Evolutionary conservation across 2,888 invertebrate genomes (phyloP).

Genomic region (Alsophila aescularia): DNA sequence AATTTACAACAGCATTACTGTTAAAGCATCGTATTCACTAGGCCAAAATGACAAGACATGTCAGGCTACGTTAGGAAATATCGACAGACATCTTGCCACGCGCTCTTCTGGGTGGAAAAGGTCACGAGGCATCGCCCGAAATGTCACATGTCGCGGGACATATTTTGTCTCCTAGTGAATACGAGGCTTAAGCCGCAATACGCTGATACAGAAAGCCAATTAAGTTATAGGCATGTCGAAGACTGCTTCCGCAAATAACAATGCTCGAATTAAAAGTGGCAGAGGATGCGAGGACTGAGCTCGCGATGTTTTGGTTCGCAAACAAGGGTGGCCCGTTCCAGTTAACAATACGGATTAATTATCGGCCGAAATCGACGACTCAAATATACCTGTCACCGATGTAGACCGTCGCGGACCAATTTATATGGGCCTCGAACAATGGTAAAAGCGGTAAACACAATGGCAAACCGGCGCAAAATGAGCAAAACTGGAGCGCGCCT

Average conservation of each 20-base stretch:
- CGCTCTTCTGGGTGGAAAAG: no score
- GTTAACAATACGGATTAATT: constrained; percentile 83
- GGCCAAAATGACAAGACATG: no score
- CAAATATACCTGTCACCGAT: constrained; percentile 83
- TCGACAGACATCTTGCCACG: no score
- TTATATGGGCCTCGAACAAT: constrained; percentile 81
- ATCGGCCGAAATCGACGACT: constrained; percentile 81
- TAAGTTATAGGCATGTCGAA: constrained; percentile 36
- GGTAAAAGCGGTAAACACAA: constrained; percentile 83
- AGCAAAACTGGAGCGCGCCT: constrained; percentile 58
- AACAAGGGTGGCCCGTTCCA: constrained; percentile 79
- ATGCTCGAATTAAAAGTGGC: constrained; percentile 54
- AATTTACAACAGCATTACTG: constrained; percentile 32
- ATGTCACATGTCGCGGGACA: no score
- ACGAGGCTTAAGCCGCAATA: constrained; percentile 18
- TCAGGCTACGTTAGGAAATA: no score
- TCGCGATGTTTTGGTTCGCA: constrained; percentile 52
- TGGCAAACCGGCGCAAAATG: constrained; percentile 75
- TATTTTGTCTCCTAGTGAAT: no score
- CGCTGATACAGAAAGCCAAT: constrained; percentile 27
- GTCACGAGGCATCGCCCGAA: no score
- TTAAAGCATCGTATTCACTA: no score
- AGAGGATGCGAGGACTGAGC: constrained; percentile 50
- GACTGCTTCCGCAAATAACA: constrained; percentile 36
- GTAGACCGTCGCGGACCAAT: constrained; percentile 77